Evolutionary conservation across 2,888 invertebrate species (phyloP).

Genomic region (Temnothorax unifasciatus): DNA sequence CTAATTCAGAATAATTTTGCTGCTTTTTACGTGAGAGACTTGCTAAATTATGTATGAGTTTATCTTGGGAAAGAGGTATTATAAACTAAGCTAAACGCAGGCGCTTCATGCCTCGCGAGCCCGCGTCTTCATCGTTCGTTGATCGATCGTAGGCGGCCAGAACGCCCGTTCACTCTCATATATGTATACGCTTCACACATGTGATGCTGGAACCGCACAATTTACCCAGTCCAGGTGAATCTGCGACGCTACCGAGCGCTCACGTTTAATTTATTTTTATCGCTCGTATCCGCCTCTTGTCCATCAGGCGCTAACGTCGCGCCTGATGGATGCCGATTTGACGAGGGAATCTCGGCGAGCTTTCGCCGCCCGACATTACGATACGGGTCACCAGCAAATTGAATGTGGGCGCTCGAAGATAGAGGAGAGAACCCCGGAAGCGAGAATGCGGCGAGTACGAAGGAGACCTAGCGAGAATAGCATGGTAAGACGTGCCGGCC

Average conservation of each 20-base stretch:
- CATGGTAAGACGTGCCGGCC: constrained; percentile 49
- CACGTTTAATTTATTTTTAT: constrained; percentile 66
- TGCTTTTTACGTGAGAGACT: not conserved
- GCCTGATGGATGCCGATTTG: constrained; percentile 33
- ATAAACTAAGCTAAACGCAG: constrained; percentile 38
- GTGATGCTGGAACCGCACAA: not conserved
- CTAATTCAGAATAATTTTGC: constrained; percentile 3
- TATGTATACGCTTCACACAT: constrained; percentile 6
- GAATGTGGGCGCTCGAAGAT: constrained; percentile 52
- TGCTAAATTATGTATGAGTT: constrained; percentile 42
- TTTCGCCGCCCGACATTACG: constrained; percentile 25
- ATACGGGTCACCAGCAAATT: constrained; percentile 55
- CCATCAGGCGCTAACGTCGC: constrained; percentile 14
- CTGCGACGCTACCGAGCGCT: not conserved
- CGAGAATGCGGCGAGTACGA: constrained; percentile 37
- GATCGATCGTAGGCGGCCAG: constrained; percentile 55
- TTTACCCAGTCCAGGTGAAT: constrained; percentile 22
- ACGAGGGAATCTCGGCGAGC: constrained; percentile 33
- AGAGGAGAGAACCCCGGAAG: not conserved
- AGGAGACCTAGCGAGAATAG: constrained; percentile 21
- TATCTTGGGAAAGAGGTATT: constrained; percentile 33
- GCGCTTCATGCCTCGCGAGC: constrained; percentile 26
- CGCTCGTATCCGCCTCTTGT: constrained; percentile 13
- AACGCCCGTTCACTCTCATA: constrained; percentile 40
- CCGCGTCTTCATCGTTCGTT: constrained; percentile 50